Conservation (phyloP, 2,888 invertebrate genomes). For the Masnerella sp. region DNA sequence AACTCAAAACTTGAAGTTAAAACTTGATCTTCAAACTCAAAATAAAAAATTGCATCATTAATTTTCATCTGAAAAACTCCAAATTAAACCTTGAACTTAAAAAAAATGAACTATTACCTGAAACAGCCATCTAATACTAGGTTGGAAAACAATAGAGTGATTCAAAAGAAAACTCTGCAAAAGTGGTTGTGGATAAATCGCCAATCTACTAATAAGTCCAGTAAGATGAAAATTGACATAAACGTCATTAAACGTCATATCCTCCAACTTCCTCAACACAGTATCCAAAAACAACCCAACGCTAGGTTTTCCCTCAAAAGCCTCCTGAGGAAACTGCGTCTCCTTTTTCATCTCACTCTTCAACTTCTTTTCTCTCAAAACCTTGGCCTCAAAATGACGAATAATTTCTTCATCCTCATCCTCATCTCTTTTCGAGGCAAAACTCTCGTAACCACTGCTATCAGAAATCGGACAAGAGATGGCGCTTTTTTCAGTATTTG, state of each 20-base stretch:
- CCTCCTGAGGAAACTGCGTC: slow-evolving; percentile 59
- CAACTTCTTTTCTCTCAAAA: not conserved
- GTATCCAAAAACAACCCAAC: slow-evolving; percentile 84
- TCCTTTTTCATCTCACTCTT: slow-evolving; percentile 3
- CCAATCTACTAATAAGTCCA: slow-evolving; percentile 90
- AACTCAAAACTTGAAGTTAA: too few relatives aligned
- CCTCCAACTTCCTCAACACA: slow-evolving; percentile 88
- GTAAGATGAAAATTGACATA: slow-evolving; percentile 93
- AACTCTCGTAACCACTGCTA: slow-evolving; percentile 88
- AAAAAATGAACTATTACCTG: slow-evolving; percentile 81
- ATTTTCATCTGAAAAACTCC: too few relatives aligned
- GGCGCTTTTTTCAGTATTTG: slow-evolving; percentile 68
- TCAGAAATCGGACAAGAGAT: slow-evolving; percentile 83
- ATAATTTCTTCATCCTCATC: slow-evolving; percentile 44
- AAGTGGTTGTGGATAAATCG: slow-evolving; percentile 92
- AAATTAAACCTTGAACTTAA: not conserved
- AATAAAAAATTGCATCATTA: too few relatives aligned
- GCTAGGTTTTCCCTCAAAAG: slow-evolving; percentile 74
- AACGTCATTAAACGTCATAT: slow-evolving; percentile 90
- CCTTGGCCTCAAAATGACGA: slow-evolving; percentile 22
- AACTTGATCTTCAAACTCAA: not conserved
- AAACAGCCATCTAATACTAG: slow-evolving; percentile 92
- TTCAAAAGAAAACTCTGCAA: slow-evolving; percentile 92
- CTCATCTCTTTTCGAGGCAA: slow-evolving; percentile 76
- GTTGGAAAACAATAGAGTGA: slow-evolving; percentile 90